These are phyloP conservation scores for Cossypha polioptera DNA, from an alignment of 2,797 vertebrate genomes.

Conservation along the genomic window DNA sequence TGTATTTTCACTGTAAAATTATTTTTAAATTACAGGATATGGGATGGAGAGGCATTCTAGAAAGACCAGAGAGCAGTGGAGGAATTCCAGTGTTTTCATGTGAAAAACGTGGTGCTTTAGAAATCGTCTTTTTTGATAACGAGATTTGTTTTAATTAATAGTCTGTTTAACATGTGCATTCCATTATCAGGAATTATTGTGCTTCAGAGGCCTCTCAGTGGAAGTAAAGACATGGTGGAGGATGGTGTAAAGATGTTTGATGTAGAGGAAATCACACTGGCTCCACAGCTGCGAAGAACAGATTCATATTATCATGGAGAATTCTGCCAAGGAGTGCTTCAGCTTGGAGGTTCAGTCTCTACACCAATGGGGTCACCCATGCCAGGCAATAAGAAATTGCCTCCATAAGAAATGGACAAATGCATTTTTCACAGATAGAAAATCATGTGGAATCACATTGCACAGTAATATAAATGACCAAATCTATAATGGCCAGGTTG, in stretches of 20 bases:
- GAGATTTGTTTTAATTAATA: slow-evolving; percentile 26
- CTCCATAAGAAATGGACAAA: background rate
- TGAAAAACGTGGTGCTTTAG: background rate
- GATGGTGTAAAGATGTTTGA: background rate
- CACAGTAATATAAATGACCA: background rate
- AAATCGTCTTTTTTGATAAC: background rate
- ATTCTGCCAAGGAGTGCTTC: background rate
- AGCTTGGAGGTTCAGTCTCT: background rate
- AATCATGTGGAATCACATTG: background rate
- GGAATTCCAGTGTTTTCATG: background rate
- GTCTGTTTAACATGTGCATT: background rate
- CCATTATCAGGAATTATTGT: slow-evolving; percentile 3
- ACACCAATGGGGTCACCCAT: background rate
- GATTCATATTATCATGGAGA: background rate
- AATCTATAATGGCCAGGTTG: background rate
- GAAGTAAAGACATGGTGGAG: background rate
- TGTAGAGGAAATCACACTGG: background rate
- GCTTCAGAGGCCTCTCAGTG: background rate
- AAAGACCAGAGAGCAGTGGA: background rate
- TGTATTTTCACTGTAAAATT: background rate
- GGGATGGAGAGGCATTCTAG: background rate
- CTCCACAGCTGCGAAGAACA: background rate
- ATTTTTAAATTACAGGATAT: background rate
- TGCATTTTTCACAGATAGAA: background rate
- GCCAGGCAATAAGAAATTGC: background rate